Evolutionary conservation across 2,113 vertebrate genomes (phyloP).

Genomic region (Leptocoma aspasia): DNA sequence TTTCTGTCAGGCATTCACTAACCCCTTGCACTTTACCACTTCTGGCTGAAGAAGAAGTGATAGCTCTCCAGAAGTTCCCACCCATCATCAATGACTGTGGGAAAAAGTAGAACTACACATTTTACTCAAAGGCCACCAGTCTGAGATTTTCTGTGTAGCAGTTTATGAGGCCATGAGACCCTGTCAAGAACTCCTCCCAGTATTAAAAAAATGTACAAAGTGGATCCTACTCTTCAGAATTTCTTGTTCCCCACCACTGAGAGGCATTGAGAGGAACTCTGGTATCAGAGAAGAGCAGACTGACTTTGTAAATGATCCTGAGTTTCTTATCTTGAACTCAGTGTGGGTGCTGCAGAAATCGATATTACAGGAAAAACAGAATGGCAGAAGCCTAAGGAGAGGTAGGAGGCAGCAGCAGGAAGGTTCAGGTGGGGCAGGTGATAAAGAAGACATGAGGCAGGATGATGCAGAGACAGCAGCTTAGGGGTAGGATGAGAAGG

Average conservation of each 20-base stretch:
- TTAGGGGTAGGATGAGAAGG: neutral
- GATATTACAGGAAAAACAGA: neutral
- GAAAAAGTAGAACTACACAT: neutral
- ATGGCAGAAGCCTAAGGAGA: neutral
- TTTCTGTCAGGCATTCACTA: neutral
- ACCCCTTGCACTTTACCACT: neutral
- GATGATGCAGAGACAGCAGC: neutral
- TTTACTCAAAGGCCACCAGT: neutral
- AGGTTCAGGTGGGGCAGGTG: neutral
- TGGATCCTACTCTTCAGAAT: neutral
- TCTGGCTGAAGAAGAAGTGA: neutral
- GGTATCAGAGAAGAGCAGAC: neutral
- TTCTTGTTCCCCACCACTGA: neutral
- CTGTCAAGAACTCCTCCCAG: neutral
- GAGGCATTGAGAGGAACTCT: neutral
- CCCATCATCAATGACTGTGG: neutral
- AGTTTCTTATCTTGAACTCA: neutral
- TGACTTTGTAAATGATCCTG: neutral
- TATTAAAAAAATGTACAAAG: neutral
- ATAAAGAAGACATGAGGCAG: neutral
- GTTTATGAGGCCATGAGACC: neutral
- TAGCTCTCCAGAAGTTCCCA: neutral
- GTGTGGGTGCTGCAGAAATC: accelerated
- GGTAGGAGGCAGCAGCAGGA: neutral
- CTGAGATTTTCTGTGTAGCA: neutral